Evolutionary conservation across 1,140 invertebrate genomes (phyloP).

Genomic region (Drosophila aff.): DNA sequence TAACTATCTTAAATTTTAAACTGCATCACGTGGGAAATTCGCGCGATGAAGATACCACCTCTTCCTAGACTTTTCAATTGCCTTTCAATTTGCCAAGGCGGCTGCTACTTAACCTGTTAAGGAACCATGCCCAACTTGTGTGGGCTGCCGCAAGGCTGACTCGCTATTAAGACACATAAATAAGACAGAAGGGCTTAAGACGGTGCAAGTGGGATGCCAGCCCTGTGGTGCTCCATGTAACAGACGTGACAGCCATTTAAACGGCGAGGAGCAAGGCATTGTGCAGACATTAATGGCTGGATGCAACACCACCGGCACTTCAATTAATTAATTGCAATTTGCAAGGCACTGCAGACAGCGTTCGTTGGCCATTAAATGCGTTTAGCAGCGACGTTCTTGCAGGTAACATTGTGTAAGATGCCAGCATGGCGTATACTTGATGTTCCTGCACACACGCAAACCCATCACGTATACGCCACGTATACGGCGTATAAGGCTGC

Average conservation of each 20-base stretch:
- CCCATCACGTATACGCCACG: conserved; percentile 32
- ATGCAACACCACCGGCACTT: conserved; percentile 63
- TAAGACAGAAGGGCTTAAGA: conserved; percentile 36
- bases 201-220: conserved; percentile 5
- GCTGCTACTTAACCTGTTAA: conserved; percentile 36
- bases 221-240: not conserved
- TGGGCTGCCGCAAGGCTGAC: conserved; percentile 25
- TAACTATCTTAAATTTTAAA: not conserved
- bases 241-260: conserved; percentile 53
- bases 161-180: conserved; percentile 57
- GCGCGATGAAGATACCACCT: not conserved
- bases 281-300: conserved; percentile 59
- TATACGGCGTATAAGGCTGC: conserved; percentile 6
- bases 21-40: not conserved
- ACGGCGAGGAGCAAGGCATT: conserved; percentile 23
- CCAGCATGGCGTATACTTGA: conserved; percentile 66
- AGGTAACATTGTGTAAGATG: conserved; percentile 59
- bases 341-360: conserved; percentile 57
- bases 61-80: conserved; percentile 29
- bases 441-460: conserved; percentile 20
- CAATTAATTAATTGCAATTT: conserved; percentile 84
- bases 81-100: conserved; percentile 24
- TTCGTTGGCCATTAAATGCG: conserved; percentile 56
- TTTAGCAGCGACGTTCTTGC: conserved; percentile 37
- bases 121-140: conserved; percentile 25